Conservation (phyloP, 2,797 vertebrate genomes). For the Phataginus tetradactyla region DNA sequence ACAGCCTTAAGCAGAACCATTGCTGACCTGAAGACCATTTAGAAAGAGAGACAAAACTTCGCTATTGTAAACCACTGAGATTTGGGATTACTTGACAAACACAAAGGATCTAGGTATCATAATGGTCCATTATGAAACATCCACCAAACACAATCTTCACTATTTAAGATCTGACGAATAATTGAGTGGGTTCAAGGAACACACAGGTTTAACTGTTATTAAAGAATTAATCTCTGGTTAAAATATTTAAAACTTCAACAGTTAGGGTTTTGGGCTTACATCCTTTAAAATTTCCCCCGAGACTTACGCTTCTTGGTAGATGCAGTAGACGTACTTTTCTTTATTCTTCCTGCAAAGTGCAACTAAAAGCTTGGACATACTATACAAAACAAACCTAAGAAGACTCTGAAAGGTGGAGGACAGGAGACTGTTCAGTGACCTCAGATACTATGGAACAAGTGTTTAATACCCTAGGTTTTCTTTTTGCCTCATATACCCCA, state of each 20-base stretch:
- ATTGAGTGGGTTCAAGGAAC: background rate
- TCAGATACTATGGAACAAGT: background rate
- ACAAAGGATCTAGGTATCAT: background rate
- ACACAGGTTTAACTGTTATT: background rate
- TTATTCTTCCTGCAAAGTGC: background rate
- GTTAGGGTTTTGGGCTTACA: background rate
- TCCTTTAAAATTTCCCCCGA: background rate
- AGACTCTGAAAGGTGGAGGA: background rate
- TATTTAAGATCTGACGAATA: background rate
- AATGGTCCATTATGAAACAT: background rate
- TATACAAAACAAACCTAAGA: background rate
- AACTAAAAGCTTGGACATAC: background rate
- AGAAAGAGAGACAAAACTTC: background rate
- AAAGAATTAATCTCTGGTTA: background rate
- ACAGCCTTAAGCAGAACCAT: background rate
- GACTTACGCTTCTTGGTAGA: background rate
- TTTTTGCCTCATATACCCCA: background rate
- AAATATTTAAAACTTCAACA: background rate
- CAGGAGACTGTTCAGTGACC: background rate
- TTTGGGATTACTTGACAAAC: conserved; percentile 1
- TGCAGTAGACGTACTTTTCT: background rate
- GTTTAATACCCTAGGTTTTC: background rate
- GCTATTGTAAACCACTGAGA: background rate
- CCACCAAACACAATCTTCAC: background rate
- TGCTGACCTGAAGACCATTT: background rate